Evolutionary conservation across 2,797 vertebrate species (phyloP).

Genomic region (Acanthurus tractus): DNA sequence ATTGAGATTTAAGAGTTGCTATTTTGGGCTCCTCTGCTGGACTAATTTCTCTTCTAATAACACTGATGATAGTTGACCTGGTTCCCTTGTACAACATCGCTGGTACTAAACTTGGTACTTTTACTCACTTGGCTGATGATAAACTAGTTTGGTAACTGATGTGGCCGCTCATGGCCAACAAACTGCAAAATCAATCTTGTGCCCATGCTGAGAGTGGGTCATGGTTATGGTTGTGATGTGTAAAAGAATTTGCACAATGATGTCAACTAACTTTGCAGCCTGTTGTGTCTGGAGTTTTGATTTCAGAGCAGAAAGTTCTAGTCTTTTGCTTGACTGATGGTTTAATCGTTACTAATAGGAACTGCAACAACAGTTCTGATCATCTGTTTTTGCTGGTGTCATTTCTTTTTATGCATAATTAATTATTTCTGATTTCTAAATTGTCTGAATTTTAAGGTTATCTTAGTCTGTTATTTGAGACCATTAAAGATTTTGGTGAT

Average conservation of each 20-base stretch:
- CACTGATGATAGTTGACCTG: conserved; percentile 63
- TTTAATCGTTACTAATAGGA: no score
- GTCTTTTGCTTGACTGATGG: background rate
- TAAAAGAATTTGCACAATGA: conserved; percentile 17
- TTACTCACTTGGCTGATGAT: conserved; percentile 33
- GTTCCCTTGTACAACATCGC: conserved; percentile 42
- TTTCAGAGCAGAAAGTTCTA: background rate
- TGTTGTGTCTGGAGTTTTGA: background rate
- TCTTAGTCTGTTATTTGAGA: background rate
- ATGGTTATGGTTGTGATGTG: conserved; percentile 1
- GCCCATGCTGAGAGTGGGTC: conserved; percentile 1
- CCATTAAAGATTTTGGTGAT: background rate
- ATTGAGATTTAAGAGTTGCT: conserved; percentile 20
- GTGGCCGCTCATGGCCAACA: conserved; percentile 18
- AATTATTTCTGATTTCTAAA: background rate
- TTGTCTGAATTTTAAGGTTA: background rate
- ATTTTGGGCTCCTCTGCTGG: conserved; percentile 35
- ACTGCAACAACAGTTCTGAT: background rate
- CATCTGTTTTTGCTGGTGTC: background rate
- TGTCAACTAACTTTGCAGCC: background rate
- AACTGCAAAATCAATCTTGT: conserved; percentile 34
- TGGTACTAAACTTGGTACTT: conserved; percentile 38
- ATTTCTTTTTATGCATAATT: background rate
- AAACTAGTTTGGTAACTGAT: conserved; percentile 40
- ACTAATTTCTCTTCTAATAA: conserved; percentile 48